These are phyloP conservation scores for Trematocara caparti DNA, from an alignment of 2,797 vertebrate species.

Conservation along the genomic window DNA sequence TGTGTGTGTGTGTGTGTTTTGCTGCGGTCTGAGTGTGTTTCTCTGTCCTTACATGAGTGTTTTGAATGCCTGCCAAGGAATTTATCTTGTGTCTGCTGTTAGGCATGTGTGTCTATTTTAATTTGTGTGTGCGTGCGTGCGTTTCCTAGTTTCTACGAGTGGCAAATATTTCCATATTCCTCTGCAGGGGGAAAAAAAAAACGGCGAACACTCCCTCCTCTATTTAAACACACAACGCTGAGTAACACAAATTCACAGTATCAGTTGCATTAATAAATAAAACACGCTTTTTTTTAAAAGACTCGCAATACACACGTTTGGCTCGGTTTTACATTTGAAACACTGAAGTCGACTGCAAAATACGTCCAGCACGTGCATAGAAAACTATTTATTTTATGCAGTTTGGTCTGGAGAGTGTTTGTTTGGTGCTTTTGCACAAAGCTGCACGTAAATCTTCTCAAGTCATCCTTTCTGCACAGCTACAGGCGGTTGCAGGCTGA, in stretches of 20 bases:
- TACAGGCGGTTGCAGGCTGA: neutral
- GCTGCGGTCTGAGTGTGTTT: slow-evolving; percentile 19
- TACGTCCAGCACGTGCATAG: neutral
- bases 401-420: neutral
- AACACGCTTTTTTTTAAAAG: neutral
- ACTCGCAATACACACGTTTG: neutral
- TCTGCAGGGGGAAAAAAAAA: neutral
- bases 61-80: slow-evolving; percentile 61
- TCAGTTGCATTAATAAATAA: neutral
- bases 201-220: neutral
- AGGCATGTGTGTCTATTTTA: slow-evolving; percentile 49
- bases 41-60: slow-evolving; percentile 45
- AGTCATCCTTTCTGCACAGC: neutral
- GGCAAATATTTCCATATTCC: slow-evolving; percentile 41
- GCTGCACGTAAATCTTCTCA: neutral
- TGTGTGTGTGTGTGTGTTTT: slow-evolving; percentile 61
- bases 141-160: slow-evolving; percentile 16
- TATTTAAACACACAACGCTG: neutral
- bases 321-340: neutral
- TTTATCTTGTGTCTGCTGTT: slow-evolving; percentile 52
- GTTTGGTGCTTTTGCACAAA: neutral
- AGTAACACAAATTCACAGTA: neutral
- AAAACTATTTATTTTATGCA: neutral
- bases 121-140: slow-evolving; percentile 13
- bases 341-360: neutral